phyloP scores from a whole-genome alignment of 1,140 invertebrate species.

The Sesamia nonagrioides region DNA sequence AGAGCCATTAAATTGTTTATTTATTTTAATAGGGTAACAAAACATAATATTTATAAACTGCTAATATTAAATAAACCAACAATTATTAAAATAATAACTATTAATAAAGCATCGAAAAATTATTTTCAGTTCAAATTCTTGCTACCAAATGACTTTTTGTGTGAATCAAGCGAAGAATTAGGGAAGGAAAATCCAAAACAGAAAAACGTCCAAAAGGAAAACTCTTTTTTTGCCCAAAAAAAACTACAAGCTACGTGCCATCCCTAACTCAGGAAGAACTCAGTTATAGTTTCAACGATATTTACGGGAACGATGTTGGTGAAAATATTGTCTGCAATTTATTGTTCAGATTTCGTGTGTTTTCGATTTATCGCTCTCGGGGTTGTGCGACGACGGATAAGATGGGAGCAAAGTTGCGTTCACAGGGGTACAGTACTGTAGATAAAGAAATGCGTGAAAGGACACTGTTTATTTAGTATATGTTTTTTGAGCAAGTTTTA shows the following conservation, averaged over 20 bases:
- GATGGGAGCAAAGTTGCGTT: not conserved
- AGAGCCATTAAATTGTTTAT: too few species aligned
- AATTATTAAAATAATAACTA: too few species aligned
- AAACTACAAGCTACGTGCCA: constrained; percentile 35
- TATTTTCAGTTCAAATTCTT: too few species aligned
- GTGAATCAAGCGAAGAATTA: too few species aligned
- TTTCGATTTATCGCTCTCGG: constrained; percentile 38
- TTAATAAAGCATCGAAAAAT: too few species aligned
- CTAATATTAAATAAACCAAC: too few species aligned
- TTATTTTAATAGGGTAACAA: too few species aligned
- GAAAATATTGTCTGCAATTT: constrained; percentile 52
- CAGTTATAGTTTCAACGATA: constrained; percentile 55
- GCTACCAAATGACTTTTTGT: too few species aligned
- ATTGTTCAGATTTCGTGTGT: constrained; percentile 47
- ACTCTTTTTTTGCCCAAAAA: constrained; percentile 36
- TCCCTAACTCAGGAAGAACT: constrained; percentile 45
- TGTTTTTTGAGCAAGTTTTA: not conserved
- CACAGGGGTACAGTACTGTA: not conserved
- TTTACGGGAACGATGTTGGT: constrained; percentile 52
- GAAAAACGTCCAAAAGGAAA: too few species aligned
- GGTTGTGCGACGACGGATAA: constrained; percentile 17
- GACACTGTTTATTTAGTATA: not conserved
- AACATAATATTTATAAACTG: too few species aligned
- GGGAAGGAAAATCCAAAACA: too few species aligned
- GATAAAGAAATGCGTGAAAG: constrained; percentile 3